Evolutionary conservation across 2,888 invertebrate species (phyloP), one percentile per base, ranked within the genome.

Genomic region (Colostygia pectinataria): DNA sequence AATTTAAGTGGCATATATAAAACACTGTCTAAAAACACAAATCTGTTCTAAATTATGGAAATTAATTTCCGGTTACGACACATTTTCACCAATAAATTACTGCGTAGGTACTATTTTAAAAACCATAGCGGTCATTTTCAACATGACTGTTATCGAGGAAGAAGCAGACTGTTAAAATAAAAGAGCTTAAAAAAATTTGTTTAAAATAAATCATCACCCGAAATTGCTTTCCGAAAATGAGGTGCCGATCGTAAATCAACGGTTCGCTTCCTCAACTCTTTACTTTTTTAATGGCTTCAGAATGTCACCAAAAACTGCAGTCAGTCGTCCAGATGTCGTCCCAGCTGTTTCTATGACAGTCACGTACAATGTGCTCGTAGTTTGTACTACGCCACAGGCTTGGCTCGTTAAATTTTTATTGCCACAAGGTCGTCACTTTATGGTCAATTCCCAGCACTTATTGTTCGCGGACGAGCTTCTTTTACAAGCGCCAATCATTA

Each of bases 351-450:
- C 87, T 85, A 89, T 84, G 87, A 82, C 77, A 80, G 84, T 86
- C 88, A 88, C 88, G 88, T 87, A 77, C 80, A 71, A 74, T 76
- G 72, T 82, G 80, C 77, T 83, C 74, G 74, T 77, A 83, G 76
- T 78, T 78, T 64, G 71, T 50, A 50, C 71, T 68, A 70, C 71
- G 66, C 77, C 69, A 74, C 83, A 77, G 78, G 77, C 77, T 77
- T 73, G 71, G 79, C 83, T 90, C 88, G 90, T 91, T 90, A 91
- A 91, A 90, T 86, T 90, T 91, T 91, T 91, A 91, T 90, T 80
- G 80, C 90, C 83, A 64, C 91, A 91, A 91, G 91, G 91, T 91
- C 91, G 87, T 75, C 83, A 77, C 77, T 91, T 91, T 91, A 91
- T 90, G 90, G 90, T 89, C 90, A 88, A 88, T 91, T 82, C 89